These are phyloP conservation scores for Fabriciana adippe DNA, from an alignment of 2,888 invertebrate species.

Conservation along the genomic window DNA sequence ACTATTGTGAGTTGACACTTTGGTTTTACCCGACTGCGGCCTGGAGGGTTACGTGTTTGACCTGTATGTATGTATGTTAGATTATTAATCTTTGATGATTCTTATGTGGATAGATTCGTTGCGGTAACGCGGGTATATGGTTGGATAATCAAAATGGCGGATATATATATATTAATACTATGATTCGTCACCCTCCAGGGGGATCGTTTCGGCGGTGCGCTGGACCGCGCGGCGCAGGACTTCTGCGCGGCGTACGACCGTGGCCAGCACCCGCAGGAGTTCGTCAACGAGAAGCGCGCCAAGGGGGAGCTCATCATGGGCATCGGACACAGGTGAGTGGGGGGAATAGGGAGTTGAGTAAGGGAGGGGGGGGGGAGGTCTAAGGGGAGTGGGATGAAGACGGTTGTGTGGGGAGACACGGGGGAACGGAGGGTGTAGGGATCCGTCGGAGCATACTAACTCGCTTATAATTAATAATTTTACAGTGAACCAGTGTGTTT, in stretches of 20 bases:
- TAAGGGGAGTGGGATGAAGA: no score
- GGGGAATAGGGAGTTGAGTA: no score
- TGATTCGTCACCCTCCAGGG: constrained; percentile 83
- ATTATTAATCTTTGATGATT: not conserved
- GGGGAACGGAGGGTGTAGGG: no score
- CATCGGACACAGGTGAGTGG: constrained; percentile 91
- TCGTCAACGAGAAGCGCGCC: constrained; percentile 98
- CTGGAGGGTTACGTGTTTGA: not conserved
- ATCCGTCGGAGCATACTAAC: no score
- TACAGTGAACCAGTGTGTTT: no score
- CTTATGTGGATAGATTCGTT: no score
- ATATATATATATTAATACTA: no score
- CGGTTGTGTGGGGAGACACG: no score
- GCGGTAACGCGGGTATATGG: no score
- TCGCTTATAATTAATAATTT: no score
- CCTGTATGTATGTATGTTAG: not conserved
- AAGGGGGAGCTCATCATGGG: constrained; percentile 99
- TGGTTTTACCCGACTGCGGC: not conserved
- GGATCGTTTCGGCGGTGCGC: constrained; percentile 98
- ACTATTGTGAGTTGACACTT: constrained; percentile 90
- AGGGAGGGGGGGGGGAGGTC: no score
- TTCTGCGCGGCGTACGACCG: constrained; percentile 98
- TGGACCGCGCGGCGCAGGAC: constrained; percentile 98
- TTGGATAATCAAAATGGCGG: no score
- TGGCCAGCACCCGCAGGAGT: constrained; percentile 97